A percentile compares a stretch with the other conserved stretches of the same genome.
Conservation (phyloP, 2,113 vertebrate species). For the Barnardius zonarius region DNA sequence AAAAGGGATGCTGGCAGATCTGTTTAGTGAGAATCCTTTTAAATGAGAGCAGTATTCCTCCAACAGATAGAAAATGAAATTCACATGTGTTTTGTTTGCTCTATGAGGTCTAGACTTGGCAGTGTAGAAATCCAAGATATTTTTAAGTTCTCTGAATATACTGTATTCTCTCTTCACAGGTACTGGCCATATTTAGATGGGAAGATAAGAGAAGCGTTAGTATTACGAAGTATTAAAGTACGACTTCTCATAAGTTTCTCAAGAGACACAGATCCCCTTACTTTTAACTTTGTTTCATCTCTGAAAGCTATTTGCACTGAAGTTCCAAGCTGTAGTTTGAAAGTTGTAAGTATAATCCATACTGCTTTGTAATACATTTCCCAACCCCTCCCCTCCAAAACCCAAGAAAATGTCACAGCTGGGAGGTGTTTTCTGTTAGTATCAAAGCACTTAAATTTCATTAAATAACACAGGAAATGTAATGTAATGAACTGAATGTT, state of each 20-base stretch:
- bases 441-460: not conserved
- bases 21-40: not conserved
- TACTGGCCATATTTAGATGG: conserved; percentile 94
- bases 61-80: not conserved
- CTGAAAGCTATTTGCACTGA: conserved; percentile 92
- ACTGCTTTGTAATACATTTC: not conserved
- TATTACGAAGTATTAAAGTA: conserved; percentile 86
- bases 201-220: conserved; percentile 89
- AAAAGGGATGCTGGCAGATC: not conserved
- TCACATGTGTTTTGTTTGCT: not conserved
- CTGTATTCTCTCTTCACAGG: conserved; percentile 62
- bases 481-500: not conserved
- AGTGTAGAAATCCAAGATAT: not conserved
- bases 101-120: not conserved
- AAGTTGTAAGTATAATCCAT: conserved; percentile 83
- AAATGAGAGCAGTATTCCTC: not conserved
- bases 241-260: conserved; percentile 91
- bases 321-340: conserved; percentile 87
- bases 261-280: conserved; percentile 88
- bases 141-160: not conserved
- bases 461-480: not conserved
- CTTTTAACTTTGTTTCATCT: conserved; percentile 93
- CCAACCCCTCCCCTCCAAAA: not conserved
- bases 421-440: not conserved
- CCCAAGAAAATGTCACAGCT: not conserved